Evolutionary conservation across 64 coral and sea anemone genomes (phyloP).

Genomic region (Hydrozoanthus tunicans): DNA sequence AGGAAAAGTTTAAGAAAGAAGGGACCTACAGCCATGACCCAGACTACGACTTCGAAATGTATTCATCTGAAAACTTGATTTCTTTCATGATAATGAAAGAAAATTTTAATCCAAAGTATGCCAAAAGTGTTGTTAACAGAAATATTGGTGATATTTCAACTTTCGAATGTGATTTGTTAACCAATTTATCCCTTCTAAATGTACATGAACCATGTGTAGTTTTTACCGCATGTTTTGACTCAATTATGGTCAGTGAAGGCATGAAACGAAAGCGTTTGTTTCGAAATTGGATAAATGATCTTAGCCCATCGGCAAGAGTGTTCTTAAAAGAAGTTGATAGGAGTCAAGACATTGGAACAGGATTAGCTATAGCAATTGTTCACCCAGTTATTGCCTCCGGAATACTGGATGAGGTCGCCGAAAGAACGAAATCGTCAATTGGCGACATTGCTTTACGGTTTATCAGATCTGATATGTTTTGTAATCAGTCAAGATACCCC

Average conservation of each 20-base stretch:
- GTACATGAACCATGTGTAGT: conserved; percentile 42
- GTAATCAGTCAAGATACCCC: not conserved
- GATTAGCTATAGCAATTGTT: conserved; percentile 56
- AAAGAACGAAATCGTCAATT: not conserved
- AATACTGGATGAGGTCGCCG: conserved; percentile 24
- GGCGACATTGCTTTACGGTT: conserved; percentile 41
- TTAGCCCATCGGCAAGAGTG: conserved; percentile 51
- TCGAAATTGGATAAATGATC: conserved; percentile 61
- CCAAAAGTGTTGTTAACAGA: conserved; percentile 40
- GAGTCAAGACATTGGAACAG: conserved; percentile 47
- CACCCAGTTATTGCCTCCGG: conserved; percentile 54
- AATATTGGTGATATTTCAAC: conserved; percentile 28
- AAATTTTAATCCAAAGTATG: conserved; percentile 65
- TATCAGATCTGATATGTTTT: conserved; percentile 38
- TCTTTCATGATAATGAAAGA: conserved; percentile 79
- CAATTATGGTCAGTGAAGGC: conserved; percentile 48
- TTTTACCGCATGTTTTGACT: conserved; percentile 60
- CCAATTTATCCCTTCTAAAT: conserved; percentile 52
- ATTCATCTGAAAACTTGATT: conserved; percentile 58
- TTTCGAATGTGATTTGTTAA: conserved; percentile 43
- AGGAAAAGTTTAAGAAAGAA: not conserved
- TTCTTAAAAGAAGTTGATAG: conserved; percentile 50
- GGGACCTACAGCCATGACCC: not conserved
- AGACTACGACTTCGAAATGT: conserved; percentile 54
- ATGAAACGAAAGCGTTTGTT: conserved; percentile 1